Conservation (phyloP, 2,888 invertebrate genomes). For the Ennomos quercinarius region DNA sequence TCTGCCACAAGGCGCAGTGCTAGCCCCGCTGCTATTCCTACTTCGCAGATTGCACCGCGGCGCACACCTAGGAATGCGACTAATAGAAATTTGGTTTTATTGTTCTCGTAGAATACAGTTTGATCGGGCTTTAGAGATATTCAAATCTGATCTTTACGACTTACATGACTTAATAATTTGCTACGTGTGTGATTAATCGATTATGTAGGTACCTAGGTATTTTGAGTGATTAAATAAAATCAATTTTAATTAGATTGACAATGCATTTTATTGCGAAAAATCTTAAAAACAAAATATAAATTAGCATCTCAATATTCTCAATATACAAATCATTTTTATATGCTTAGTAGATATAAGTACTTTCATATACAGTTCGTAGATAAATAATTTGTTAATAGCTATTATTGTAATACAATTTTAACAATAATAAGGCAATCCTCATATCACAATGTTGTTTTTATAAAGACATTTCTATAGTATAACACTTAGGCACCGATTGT, state of each 20-base stretch:
- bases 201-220: too few species aligned
- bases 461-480: too few species aligned
- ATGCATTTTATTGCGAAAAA: slow-evolving; percentile 62
- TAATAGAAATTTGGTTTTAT: slow-evolving; percentile 6
- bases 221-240: too few species aligned
- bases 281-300: slow-evolving; percentile 61
- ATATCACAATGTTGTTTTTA: slow-evolving; percentile 69
- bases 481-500: too few species aligned
- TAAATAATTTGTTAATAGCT: slow-evolving; percentile 28
- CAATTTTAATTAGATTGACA: slow-evolving; percentile 35
- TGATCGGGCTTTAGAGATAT: neutral
- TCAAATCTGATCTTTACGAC: too few species aligned
- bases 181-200: too few species aligned
- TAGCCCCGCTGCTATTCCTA: slow-evolving; percentile 25
- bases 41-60: neutral
- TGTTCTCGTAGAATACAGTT: slow-evolving; percentile 2
- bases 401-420: slow-evolving; percentile 22
- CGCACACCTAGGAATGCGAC: slow-evolving; percentile 1
- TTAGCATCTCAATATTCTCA: slow-evolving; percentile 56
- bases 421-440: slow-evolving; percentile 64
- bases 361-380: slow-evolving; percentile 15
- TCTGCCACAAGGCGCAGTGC: slow-evolving; percentile 25
- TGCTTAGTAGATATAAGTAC: slow-evolving; percentile 17
- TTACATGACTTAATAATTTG: too few species aligned
- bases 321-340: slow-evolving; percentile 42